Conservation (phyloP, 1,140 invertebrate species). For the Popillia japonica region DNA sequence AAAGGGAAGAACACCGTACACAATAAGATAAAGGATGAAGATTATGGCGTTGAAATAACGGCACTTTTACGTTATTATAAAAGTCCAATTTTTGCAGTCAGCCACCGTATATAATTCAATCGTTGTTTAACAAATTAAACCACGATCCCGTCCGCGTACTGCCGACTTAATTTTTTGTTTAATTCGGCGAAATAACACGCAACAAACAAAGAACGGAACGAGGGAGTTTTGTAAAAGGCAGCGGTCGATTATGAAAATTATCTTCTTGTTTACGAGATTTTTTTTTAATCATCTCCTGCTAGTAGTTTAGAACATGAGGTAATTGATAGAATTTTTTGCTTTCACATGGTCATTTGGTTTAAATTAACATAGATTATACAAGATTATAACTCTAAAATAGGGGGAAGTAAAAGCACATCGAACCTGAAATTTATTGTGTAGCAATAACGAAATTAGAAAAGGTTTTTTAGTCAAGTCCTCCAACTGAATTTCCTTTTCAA, state of each 20-base stretch:
- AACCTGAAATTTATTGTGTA: too few relatives aligned
- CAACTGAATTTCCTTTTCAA: too few relatives aligned
- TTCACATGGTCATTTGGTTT: too few relatives aligned
- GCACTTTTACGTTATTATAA: slow-evolving; percentile 1
- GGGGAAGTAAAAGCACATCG: too few relatives aligned
- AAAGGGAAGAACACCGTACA: background rate
- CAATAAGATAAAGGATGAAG: slow-evolving; percentile 7
- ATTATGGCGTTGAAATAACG: slow-evolving; percentile 17
- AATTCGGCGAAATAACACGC: background rate
- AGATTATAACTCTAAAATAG: too few relatives aligned
- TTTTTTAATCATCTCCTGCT: too few relatives aligned
- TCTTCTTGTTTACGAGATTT: background rate
- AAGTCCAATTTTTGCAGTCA: slow-evolving; percentile 26
- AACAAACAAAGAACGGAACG: background rate
- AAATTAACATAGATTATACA: too few relatives aligned
- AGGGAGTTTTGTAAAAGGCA: background rate
- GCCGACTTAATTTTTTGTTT: background rate
- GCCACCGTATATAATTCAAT: slow-evolving; percentile 20
- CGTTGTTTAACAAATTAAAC: slow-evolving; percentile 34
- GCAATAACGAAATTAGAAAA: too few relatives aligned
- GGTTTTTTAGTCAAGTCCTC: too few relatives aligned
- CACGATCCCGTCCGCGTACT: background rate
- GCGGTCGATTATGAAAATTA: background rate
- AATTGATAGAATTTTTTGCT: too few relatives aligned
- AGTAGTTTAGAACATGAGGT: too few relatives aligned